Evolutionary conservation across 2,888 invertebrate genomes (phyloP).

Genomic region (Scaptodrosophila latifasciaeformis): DNA sequence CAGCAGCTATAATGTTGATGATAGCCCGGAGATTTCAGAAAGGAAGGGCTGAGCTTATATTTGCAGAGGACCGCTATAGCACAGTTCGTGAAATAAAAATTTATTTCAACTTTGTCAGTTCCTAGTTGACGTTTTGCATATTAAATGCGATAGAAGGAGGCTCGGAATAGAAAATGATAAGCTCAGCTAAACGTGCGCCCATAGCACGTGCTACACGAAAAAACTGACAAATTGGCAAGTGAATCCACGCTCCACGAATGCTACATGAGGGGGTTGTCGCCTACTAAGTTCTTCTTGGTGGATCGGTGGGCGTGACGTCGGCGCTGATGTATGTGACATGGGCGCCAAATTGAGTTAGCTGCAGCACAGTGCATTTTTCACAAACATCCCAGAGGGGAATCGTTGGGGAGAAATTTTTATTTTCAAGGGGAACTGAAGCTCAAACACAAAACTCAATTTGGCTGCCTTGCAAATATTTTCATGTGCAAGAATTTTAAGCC

Average conservation of each 20-base stretch:
- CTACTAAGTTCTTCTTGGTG: no score
- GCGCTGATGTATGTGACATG: conserved; percentile 67
- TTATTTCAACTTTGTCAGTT: conserved; percentile 66
- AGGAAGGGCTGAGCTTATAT: no score
- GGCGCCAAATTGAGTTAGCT: conserved; percentile 59
- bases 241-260: conserved; percentile 16
- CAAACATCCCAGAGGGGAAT: background rate
- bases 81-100: conserved; percentile 64
- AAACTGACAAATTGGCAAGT: conserved; percentile 58
- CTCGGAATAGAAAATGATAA: conserved; percentile 53
- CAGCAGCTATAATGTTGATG: no score
- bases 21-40: no score
- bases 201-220: conserved; percentile 57
- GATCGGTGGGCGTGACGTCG: conserved; percentile 45
- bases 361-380: conserved; percentile 6
- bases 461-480: conserved; percentile 26
- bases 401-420: no score
- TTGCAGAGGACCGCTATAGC: background rate
- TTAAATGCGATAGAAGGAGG: conserved; percentile 46
- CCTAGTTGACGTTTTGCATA: conserved; percentile 64
- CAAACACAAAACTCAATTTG: conserved; percentile 54
- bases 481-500: conserved; percentile 38
- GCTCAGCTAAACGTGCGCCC: conserved; percentile 63
- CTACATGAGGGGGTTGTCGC: background rate
- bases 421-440: background rate